Conservation (phyloP, 1,140 invertebrate genomes). For the Mylabris phalerata region DNA sequence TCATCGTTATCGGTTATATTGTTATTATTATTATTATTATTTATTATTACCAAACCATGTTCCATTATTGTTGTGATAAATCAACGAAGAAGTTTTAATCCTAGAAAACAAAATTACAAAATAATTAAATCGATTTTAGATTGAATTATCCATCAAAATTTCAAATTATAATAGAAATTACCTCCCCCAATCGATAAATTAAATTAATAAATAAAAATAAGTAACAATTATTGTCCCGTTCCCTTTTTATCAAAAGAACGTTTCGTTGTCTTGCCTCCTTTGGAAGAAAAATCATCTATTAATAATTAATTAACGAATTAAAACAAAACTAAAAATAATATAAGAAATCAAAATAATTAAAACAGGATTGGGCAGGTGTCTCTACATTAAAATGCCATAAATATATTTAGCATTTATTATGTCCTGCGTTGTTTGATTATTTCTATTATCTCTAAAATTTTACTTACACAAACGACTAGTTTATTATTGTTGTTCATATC, state of each 20-base stretch:
- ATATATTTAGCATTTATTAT: background rate
- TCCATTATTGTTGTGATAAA: slow-evolving; percentile 4
- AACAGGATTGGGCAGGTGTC: background rate
- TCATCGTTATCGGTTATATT: too few relatives aligned
- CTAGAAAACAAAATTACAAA: slow-evolving; percentile 28
- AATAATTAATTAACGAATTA: too few relatives aligned
- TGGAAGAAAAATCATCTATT: too few relatives aligned
- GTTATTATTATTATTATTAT: too few relatives aligned
- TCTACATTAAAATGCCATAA: background rate
- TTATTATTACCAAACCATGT: background rate
- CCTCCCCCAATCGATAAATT: background rate
- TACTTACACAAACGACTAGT: background rate
- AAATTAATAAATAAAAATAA: background rate
- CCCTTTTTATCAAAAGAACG: background rate
- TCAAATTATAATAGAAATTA: background rate
- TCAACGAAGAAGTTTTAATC: slow-evolving; percentile 35
- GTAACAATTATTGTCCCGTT: background rate
- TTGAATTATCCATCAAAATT: background rate
- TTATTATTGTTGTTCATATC: background rate
- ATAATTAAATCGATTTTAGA: background rate
- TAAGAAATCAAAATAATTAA: too few relatives aligned
- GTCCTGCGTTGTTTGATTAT: background rate
- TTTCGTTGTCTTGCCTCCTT: too few relatives aligned
- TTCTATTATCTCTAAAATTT: background rate
- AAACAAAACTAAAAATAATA: too few relatives aligned